Evolutionary conservation across 2,113 vertebrate genomes (phyloP).

Genomic region (Lepus europaeus): DNA sequence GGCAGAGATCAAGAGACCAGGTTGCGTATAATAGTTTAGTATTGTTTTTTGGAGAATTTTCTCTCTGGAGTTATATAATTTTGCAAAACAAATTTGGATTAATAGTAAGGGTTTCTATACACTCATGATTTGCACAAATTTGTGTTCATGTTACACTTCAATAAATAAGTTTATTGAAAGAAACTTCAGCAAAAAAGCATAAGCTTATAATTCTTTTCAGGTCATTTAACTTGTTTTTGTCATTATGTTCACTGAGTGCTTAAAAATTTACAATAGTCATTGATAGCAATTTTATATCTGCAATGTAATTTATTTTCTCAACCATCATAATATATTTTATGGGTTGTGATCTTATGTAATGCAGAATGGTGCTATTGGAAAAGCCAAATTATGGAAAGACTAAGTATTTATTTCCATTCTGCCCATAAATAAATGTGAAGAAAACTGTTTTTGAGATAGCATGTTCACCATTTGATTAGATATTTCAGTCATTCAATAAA

Average conservation of each 20-base stretch:
- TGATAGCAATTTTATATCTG: conserved; percentile 28
- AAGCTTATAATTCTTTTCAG: conserved; percentile 13
- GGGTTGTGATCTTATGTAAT: background rate
- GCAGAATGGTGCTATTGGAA: background rate
- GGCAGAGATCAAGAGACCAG: background rate
- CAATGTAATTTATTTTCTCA: conserved; percentile 41
- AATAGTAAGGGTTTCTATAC: background rate
- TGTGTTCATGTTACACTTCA: background rate
- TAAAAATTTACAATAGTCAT: conserved; percentile 42
- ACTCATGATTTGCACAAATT: background rate
- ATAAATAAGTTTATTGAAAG: background rate
- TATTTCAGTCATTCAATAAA: background rate
- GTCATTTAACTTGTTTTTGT: conserved; percentile 21
- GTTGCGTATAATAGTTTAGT: background rate
- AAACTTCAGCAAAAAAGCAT: background rate
- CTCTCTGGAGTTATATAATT: background rate
- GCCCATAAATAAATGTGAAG: background rate
- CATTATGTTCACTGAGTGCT: background rate
- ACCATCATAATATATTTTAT: conserved; percentile 2
- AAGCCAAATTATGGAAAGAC: background rate
- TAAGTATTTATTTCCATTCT: conserved; percentile 20
- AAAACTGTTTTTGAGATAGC: background rate
- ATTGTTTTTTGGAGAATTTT: conserved; percentile 16
- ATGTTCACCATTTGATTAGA: background rate
- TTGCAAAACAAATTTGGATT: background rate